Evolutionary conservation across 2,113 vertebrate species (phyloP).

Genomic region (Chaenocephalus aceratus): DNA sequence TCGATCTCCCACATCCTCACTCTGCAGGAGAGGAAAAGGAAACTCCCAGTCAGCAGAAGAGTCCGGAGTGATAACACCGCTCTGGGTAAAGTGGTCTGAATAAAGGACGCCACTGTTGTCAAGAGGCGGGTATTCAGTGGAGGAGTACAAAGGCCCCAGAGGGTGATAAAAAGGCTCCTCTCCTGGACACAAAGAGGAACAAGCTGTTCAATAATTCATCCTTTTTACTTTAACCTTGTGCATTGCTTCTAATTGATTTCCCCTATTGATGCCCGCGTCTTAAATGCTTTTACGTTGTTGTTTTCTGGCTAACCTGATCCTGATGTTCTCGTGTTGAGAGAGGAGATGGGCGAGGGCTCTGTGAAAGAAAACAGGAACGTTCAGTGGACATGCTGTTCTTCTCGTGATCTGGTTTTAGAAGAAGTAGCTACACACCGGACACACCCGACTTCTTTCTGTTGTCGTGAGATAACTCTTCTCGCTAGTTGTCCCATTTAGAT

Average conservation of each 20-base stretch:
- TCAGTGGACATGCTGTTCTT: neutral
- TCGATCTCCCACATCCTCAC: neutral
- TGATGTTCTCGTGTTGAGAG: neutral
- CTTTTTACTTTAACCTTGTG: constrained; percentile 25
- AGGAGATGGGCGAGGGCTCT: neutral
- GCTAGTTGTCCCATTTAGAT: neutral
- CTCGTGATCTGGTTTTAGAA: neutral
- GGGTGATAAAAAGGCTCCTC: constrained; percentile 37
- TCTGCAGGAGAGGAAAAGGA: constrained; percentile 54
- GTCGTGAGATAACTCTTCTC: neutral
- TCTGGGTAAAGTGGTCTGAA: constrained; percentile 14
- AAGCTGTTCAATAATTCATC: constrained; percentile 38
- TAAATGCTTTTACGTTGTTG: neutral
- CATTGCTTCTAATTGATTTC: constrained; percentile 1
- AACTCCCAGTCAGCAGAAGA: constrained; percentile 70
- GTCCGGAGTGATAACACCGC: constrained; percentile 16
- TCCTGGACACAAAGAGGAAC: constrained; percentile 44
- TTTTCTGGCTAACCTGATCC: constrained; percentile 23
- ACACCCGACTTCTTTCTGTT: constrained; percentile 9
- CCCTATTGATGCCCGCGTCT: neutral
- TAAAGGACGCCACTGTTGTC: constrained; percentile 12
- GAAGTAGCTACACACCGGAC: constrained; percentile 20
- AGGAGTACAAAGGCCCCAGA: constrained; percentile 17
- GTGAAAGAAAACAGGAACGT: neutral
- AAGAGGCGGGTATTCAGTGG: constrained; percentile 30